Evolutionary conservation across 2,113 vertebrate species (phyloP), one percentile per base, ranked within the genome.

Genomic region (Tragelaphus scriptus): DNA sequence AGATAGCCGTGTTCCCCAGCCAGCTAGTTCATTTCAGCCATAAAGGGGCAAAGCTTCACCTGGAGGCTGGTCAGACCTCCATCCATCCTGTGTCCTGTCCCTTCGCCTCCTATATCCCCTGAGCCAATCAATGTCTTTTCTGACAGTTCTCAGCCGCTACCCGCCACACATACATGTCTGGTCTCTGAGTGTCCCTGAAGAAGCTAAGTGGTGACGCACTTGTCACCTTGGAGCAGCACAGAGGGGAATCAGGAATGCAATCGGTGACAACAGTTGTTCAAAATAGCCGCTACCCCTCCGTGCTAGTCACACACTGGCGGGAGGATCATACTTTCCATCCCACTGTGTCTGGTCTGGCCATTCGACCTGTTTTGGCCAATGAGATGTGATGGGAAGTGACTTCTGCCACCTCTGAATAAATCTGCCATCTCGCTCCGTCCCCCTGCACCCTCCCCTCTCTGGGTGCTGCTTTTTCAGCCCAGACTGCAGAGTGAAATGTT

Each of bases 241-340:
- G 28, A 10, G 40, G 44, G 23, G n/a, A 26, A 26, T 5, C 0
- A 11, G 47, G 28, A 55, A 30, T 10, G 25, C 3, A 14, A 47
- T 0, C 36, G 49, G 6, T 6, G 21, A 51, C 36, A 14, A 77
- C 1, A 6, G 58, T 28, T 59, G 9, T 15, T 85, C 44, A 19
- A 30, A 71, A 75, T 0, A 53, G 30, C 36, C 0, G 1, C 65
- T 9, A 3, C 4, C 3, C 1, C 6, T 2, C 49, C 49, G 11
- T 15, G 26, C 32, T 14, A 11, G 49, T 51, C 63, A 19, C 61
- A 23, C 0, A 6, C 84, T 6, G 3, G 14, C 1, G 0, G 26
- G 32, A 58, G 19, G 21, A 44, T 40, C 26, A n/a, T 26, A 30
- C 14, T 79, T 65, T 25, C 2, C 16, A 32, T 58, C 75, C 59